Evolutionary conservation across 2,888 invertebrate species (phyloP).

Genomic region (Cremastinae sp.): DNA sequence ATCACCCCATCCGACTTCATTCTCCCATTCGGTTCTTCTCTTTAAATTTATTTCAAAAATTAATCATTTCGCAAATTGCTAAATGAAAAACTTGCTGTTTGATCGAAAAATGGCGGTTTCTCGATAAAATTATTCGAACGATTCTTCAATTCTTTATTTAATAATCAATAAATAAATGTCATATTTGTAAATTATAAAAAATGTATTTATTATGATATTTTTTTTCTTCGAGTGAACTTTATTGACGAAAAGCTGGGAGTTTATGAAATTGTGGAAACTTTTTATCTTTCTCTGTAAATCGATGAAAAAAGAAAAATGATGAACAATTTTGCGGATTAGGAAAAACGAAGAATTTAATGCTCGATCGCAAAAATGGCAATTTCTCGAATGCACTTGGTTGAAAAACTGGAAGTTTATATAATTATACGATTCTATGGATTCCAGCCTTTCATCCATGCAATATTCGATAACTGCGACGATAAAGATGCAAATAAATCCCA

Average conservation of each 20-base stretch:
- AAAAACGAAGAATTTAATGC: slow-evolving; percentile 1
- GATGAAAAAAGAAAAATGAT: too few relatives aligned
- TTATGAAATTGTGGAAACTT: neutral
- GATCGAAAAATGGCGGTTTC: too few relatives aligned
- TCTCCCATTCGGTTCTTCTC: slow-evolving; percentile 52
- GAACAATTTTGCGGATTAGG: too few relatives aligned
- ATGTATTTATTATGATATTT: too few relatives aligned
- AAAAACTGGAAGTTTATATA: slow-evolving; percentile 51
- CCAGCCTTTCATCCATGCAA: slow-evolving; percentile 28
- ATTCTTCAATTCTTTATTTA: too few relatives aligned
- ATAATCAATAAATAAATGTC: too few relatives aligned
- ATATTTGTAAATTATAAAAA: too few relatives aligned
- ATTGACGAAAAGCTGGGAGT: too few relatives aligned
- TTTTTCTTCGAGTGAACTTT: too few relatives aligned
- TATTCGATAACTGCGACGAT: slow-evolving; percentile 5
- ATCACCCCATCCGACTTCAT: slow-evolving; percentile 9
- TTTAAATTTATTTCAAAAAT: slow-evolving; percentile 27
- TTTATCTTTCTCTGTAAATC: neutral
- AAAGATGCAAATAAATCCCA: neutral
- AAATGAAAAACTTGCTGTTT: too few relatives aligned
- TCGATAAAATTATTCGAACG: too few relatives aligned
- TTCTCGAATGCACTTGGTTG: slow-evolving; percentile 19
- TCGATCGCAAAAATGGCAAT: neutral
- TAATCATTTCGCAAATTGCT: too few relatives aligned
- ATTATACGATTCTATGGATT: slow-evolving; percentile 42